Conservation (phyloP, 2,797 vertebrate species). For the Masticophis lateralis region DNA sequence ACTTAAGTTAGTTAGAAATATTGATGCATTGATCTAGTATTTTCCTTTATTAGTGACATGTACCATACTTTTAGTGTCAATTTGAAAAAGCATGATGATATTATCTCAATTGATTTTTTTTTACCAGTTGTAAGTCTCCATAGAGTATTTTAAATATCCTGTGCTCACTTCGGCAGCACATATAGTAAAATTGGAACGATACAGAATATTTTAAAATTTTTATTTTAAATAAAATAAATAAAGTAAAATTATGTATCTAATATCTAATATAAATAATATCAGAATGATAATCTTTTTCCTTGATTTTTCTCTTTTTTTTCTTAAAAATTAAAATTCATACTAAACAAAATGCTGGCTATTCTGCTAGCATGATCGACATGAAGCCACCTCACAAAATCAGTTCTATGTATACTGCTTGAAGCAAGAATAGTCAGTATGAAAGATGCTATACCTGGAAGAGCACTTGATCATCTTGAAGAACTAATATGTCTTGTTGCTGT, state of each 20-base stretch:
- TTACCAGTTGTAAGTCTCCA: not conserved
- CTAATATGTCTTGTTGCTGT: rapidly evolving
- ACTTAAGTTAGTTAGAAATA: not conserved
- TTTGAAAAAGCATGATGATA: not conserved
- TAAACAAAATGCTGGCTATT: not conserved
- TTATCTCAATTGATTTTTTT: not conserved
- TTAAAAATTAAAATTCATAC: not conserved
- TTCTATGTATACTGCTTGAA: not conserved
- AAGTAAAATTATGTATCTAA: not conserved
- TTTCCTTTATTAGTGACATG: not conserved
- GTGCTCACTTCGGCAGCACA: too few species aligned
- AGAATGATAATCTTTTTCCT: not conserved
- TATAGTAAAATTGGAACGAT: too few species aligned
- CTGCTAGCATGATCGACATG: not conserved
- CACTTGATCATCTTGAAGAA: not conserved
- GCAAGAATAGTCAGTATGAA: rapidly evolving
- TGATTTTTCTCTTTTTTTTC: not conserved
- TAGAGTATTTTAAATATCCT: not conserved
- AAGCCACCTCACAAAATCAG: not conserved
- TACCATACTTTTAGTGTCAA: not conserved
- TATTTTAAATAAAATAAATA: not conserved
- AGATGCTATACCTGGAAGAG: not conserved
- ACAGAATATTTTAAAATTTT: not conserved
- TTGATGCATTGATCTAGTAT: not conserved
- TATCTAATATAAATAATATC: not conserved